These are phyloP conservation scores for Drosophila littoralis DNA, from an alignment of 1,140 invertebrate species.

Conservation along the genomic window DNA sequence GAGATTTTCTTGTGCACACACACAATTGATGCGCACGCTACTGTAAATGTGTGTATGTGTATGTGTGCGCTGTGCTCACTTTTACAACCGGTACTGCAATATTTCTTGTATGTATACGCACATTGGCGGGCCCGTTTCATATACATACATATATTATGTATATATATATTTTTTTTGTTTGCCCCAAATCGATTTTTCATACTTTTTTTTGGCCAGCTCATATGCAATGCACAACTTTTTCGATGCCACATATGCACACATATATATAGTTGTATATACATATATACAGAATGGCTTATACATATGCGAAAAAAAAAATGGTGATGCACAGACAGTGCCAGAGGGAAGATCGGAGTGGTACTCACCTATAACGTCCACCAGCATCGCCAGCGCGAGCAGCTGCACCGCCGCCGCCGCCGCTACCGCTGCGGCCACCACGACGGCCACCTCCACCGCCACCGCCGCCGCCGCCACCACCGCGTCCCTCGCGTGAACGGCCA, in stretches of 20 bases:
- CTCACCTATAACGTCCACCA: slow-evolving; percentile 80
- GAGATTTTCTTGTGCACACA: slow-evolving; percentile 13
- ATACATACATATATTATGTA: background rate
- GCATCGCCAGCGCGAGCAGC: slow-evolving; percentile 67
- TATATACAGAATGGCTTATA: slow-evolving; percentile 1
- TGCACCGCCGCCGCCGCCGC: slow-evolving; percentile 61
- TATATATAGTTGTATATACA: slow-evolving; percentile 18
- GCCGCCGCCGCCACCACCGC: slow-evolving; percentile 85
- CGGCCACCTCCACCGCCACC: slow-evolving; percentile 61
- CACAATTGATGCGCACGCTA: slow-evolving; percentile 23
- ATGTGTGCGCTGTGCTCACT: slow-evolving; percentile 30
- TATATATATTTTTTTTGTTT: slow-evolving; percentile 49
- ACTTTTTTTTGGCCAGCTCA: slow-evolving; percentile 47
- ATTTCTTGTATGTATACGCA: slow-evolving; percentile 48
- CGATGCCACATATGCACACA: slow-evolving; percentile 29
- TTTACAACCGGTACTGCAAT: slow-evolving; percentile 51
- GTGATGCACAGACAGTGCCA: background rate
- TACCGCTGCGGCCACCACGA: slow-evolving; percentile 41
- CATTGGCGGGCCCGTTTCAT: slow-evolving; percentile 24
- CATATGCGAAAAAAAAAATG: slow-evolving; percentile 2
- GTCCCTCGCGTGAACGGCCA: slow-evolving; percentile 90
- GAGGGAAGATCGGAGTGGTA: slow-evolving; percentile 13
- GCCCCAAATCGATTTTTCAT: slow-evolving; percentile 74
- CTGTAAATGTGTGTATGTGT: slow-evolving; percentile 13
- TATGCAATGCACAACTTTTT: slow-evolving; percentile 33